Evolutionary conservation across 2,888 invertebrate species (phyloP), one percentile per base, ranked within the genome.

Genomic region (Calameuta filiformis): DNA sequence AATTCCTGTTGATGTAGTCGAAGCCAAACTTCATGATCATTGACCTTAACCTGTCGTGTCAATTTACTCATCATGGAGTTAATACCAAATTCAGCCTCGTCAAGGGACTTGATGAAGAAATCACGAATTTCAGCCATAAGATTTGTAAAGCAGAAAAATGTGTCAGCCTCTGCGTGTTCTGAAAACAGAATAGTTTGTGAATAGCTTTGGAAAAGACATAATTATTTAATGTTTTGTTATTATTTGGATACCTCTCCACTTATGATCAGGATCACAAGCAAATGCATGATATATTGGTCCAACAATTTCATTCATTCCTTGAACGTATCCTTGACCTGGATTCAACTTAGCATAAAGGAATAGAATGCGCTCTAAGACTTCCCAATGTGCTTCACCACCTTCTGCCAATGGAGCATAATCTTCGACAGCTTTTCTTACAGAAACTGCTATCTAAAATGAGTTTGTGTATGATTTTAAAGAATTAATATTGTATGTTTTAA

Each of bases 281-380:
- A 99, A 98, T 0, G 98, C 96, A 92, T 98, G 98, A 92, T 99
- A 99, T 87, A 99, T 98, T 11, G 99, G 99, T 0, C 99, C 99
- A 73, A 99, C 96, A 86, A 99, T 98, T 92, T 99, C 99, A 92
- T 99, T 99, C 99, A 99, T 99, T 77, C 99, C 99, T 93, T 99
- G 97, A 1, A 98, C 97, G 89, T 97, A 97, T 15, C 98, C 96
- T 90, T 99, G 98, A 0, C 99, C 99, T 0, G 99, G 98, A 93
- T 99, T 99, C 23, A 99, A 93, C 92, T 99, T 99, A 0, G 98
- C 98, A 91, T 99, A 99, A 0, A 99, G 94, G 92, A 99, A 99
- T 79, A 99, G 93, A 91, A 99, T 98, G 80, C 99, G 93, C 91
- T 99, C 98, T 0, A 98, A 97, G 4, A 99, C 98, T 92, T 99